These are phyloP conservation scores for Pitangus sulphuratus DNA, from an alignment of 2,797 vertebrate genomes.

Conservation along the genomic window DNA sequence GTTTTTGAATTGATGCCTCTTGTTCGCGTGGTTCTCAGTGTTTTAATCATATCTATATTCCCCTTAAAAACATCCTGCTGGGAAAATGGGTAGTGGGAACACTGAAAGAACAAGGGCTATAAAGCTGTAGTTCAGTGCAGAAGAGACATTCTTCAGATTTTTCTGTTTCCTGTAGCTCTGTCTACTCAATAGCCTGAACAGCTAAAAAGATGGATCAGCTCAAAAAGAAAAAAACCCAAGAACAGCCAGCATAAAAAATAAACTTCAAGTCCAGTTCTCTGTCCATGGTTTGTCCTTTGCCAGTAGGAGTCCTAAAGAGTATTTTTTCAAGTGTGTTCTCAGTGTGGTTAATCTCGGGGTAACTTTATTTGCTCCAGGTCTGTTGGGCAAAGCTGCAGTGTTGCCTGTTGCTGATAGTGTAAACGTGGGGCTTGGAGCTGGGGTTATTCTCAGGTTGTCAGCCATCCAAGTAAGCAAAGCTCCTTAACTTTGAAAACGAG, in stretches of 20 bases:
- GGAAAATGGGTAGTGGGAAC: background rate
- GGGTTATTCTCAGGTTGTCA: conserved; percentile 42
- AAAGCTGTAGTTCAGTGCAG: background rate
- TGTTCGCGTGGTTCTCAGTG: background rate
- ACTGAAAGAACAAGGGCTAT: background rate
- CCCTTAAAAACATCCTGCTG: background rate
- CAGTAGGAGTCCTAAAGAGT: background rate
- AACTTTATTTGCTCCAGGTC: background rate
- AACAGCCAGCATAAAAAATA: background rate
- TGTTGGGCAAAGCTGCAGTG: background rate
- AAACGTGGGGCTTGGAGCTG: background rate
- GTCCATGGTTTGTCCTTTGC: background rate
- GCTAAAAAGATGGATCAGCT: background rate
- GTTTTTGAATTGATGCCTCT: background rate
- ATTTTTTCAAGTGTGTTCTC: background rate
- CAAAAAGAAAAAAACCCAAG: no score
- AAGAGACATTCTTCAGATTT: background rate
- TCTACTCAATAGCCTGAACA: background rate
- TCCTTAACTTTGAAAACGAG: conserved; percentile 61
- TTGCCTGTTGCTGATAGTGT: background rate
- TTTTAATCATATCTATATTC: background rate
- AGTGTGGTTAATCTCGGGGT: background rate
- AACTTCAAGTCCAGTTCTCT: background rate
- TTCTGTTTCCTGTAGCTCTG: background rate
- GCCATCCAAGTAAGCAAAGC: conserved; percentile 50